Conservation (phyloP, 2,797 vertebrate species). For the Lophius americanus region DNA sequence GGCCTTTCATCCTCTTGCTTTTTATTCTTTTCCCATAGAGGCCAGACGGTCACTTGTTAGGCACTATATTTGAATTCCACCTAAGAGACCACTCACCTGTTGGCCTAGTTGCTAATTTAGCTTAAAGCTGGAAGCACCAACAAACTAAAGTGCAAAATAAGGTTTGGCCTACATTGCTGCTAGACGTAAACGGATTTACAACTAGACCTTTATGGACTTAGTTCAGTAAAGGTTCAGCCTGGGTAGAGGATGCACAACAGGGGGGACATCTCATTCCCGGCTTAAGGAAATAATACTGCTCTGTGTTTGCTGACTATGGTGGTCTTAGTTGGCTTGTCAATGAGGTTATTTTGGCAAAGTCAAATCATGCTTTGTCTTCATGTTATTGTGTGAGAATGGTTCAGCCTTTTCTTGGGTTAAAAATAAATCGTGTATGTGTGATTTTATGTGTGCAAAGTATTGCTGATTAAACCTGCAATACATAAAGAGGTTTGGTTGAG, state of each 20-base stretch:
- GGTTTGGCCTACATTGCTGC: conserved; percentile 21
- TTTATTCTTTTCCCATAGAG: conserved; percentile 49
- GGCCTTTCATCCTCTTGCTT: conserved; percentile 65
- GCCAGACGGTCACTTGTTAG: conserved; percentile 54
- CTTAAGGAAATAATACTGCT: conserved; percentile 35
- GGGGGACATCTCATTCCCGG: conserved; percentile 44
- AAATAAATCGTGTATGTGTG: conserved; percentile 64
- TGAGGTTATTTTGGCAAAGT: conserved; percentile 61
- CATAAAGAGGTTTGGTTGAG: conserved; percentile 72
- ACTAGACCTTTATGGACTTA: conserved; percentile 46
- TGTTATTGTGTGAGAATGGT: conserved; percentile 74
- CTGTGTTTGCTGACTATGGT: conserved; percentile 35
- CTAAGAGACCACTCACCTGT: conserved; percentile 61
- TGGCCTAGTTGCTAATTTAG: conserved; percentile 61
- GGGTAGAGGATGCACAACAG: conserved; percentile 29
- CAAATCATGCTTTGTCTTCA: conserved; percentile 74
- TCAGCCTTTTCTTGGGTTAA: conserved; percentile 74
- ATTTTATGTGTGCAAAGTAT: conserved; percentile 48
- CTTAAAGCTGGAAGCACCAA: conserved; percentile 12
- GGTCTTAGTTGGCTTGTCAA: conserved; percentile 48
- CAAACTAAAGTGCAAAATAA: conserved; percentile 4
- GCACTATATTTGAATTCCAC: conserved; percentile 38
- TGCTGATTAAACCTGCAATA: conserved; percentile 73
- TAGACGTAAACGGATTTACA: conserved; percentile 19
- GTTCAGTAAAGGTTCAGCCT: conserved; percentile 46